Evolutionary conservation across 2,113 vertebrate species (phyloP).

Genomic region (Daubentonia madagascariensis): DNA sequence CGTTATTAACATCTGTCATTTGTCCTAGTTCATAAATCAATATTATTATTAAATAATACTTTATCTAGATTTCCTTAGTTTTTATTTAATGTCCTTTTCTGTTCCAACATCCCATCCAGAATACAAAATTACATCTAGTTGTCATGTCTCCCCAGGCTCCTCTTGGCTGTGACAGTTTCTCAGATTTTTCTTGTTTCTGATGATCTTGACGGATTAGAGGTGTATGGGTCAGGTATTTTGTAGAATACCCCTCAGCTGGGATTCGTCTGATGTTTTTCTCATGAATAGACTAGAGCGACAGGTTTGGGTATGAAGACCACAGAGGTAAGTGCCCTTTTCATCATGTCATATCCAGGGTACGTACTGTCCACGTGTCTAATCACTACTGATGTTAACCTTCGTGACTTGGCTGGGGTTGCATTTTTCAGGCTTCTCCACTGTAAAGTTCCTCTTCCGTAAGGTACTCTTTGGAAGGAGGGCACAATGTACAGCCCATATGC

Average conservation of each 20-base stretch:
- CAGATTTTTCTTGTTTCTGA: background rate
- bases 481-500: background rate
- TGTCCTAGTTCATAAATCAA: no score
- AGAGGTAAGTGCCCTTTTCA: background rate
- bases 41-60: background rate
- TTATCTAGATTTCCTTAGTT: background rate
- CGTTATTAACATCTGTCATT: no score
- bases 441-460: background rate
- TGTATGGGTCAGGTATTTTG: no score
- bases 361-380: background rate
- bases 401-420: background rate
- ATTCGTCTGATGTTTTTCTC: background rate
- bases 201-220: background rate
- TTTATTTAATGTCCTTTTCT: background rate
- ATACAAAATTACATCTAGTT: background rate
- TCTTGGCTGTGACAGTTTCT: background rate
- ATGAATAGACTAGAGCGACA: rapidly evolving
- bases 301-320: background rate
- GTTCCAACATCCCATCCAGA: background rate
- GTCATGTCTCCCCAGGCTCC: background rate
- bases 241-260: no score
- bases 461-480: background rate
- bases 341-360: background rate
- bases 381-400: background rate
- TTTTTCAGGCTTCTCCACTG: background rate